Percentiles rank a stretch among this genome's conserved stretches.
Conservation (phyloP, 2,797 vertebrate genomes). For the Hyperoplus lanceolatus region DNA sequence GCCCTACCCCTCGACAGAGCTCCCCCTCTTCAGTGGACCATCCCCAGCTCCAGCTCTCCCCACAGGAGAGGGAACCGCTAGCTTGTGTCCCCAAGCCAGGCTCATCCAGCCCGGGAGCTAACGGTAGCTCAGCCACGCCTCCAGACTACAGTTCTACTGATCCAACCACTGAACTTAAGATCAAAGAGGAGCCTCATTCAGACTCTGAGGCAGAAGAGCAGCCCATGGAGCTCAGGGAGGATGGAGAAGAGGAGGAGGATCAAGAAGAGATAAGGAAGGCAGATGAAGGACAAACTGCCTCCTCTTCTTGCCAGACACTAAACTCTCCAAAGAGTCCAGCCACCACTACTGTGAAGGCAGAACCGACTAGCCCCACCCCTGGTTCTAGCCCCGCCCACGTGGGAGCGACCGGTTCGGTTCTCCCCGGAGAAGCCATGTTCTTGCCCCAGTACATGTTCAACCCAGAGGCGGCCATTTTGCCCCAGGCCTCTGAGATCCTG, state of each 20-base stretch:
- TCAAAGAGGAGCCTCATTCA: constrained; percentile 91
- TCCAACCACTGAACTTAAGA: constrained; percentile 55
- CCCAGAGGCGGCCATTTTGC: constrained; percentile 90
- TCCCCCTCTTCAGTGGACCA: constrained; percentile 68
- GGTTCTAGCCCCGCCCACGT: constrained; percentile 92
- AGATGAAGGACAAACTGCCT: not conserved
- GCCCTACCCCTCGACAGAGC: constrained; percentile 75
- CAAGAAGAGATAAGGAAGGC: constrained; percentile 43
- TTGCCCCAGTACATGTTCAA: constrained; percentile 92
- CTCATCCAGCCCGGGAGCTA: constrained; percentile 83
- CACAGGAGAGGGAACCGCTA: constrained; percentile 74
- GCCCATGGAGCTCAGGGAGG: constrained; percentile 36
- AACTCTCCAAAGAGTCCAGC: constrained; percentile 87
- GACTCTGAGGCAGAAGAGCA: constrained; percentile 81
- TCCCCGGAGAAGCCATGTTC: constrained; percentile 88
- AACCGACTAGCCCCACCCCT: constrained; percentile 92
- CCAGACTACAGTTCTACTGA: constrained; percentile 70
- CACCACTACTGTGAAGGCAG: constrained; percentile 87
- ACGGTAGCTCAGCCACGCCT: constrained; percentile 81
- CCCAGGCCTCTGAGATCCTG: constrained; percentile 96
- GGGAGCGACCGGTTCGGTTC: constrained; percentile 79
- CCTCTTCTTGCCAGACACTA: constrained; percentile 73
- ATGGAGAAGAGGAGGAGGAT: constrained; percentile 48
- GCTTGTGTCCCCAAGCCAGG: constrained; percentile 79
- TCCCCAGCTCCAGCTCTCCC: constrained; percentile 65